These are phyloP conservation scores for Chelmon rostratus DNA, from an alignment of 2,797 vertebrate species.

Conservation along the genomic window DNA sequence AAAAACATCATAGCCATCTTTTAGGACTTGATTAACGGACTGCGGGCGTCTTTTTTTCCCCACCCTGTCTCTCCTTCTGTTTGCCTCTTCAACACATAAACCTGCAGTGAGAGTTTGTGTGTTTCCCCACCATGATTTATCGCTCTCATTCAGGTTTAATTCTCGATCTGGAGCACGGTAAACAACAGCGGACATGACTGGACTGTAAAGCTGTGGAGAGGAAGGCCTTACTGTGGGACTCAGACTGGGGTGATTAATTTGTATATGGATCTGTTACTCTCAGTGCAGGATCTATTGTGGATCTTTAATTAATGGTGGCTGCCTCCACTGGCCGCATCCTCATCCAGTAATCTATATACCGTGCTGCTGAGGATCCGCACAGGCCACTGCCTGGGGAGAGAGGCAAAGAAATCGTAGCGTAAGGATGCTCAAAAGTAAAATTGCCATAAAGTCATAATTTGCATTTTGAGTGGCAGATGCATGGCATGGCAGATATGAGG, in stretches of 20 bases:
- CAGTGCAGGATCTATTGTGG: slow-evolving; percentile 78
- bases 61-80: slow-evolving; percentile 68
- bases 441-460: slow-evolving; percentile 74
- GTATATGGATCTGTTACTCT: slow-evolving; percentile 84
- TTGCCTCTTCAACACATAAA: slow-evolving; percentile 81
- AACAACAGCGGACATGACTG: slow-evolving; percentile 86
- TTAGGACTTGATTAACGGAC: slow-evolving; percentile 83
- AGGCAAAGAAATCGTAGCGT: slow-evolving; percentile 41
- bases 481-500: slow-evolving; percentile 68
- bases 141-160: slow-evolving; percentile 87
- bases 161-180: slow-evolving; percentile 85
- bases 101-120: slow-evolving; percentile 79
- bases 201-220: slow-evolving; percentile 81
- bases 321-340: slow-evolving; percentile 68
- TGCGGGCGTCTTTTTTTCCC: slow-evolving; percentile 57
- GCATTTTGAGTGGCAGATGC: slow-evolving; percentile 79
- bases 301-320: slow-evolving; percentile 85
- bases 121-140: slow-evolving; percentile 85
- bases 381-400: slow-evolving; percentile 47
- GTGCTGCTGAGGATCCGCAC: slow-evolving; percentile 51
- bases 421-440: slow-evolving; percentile 64
- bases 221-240: slow-evolving; percentile 76
- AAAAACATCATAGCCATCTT: slow-evolving; percentile 72
- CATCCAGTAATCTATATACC: slow-evolving; percentile 79
- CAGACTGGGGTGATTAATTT: slow-evolving; percentile 85